Conservation (phyloP, 2,888 invertebrate genomes). For the Eretmocerus hayati region DNA sequence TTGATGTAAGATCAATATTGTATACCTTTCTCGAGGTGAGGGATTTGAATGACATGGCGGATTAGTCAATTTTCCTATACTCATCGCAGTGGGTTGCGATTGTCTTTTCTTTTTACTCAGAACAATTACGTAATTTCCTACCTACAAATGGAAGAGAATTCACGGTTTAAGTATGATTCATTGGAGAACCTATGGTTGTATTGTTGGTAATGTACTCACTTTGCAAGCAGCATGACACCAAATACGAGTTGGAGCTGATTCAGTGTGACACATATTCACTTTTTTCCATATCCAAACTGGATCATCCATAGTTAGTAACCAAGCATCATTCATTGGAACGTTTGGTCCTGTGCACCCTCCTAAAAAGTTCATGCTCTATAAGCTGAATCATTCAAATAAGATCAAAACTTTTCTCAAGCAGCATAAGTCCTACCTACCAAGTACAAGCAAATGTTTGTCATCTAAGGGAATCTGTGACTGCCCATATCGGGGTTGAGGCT, state of each 20-base stretch:
- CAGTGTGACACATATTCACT: slow-evolving; percentile 67
- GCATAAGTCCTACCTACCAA: slow-evolving; percentile 52
- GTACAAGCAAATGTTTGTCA: slow-evolving; percentile 67
- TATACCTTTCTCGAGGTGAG: slow-evolving; percentile 31
- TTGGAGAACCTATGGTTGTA: too few species aligned
- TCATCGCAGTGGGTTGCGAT: slow-evolving; percentile 36
- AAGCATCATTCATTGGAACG: slow-evolving; percentile 81
- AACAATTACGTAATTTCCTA: slow-evolving; percentile 71
- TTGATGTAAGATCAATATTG: slow-evolving; percentile 30
- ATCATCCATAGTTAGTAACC: slow-evolving; percentile 76
- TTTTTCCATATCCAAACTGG: slow-evolving; percentile 68
- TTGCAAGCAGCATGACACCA: slow-evolving; percentile 92
- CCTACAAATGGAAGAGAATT: slow-evolving; percentile 36
- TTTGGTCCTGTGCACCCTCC: slow-evolving; percentile 83
- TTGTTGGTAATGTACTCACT: too few species aligned
- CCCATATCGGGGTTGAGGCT: slow-evolving; percentile 81
- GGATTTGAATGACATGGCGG: slow-evolving; percentile 26
- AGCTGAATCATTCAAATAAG: slow-evolving; percentile 1
- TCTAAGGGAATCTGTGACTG: slow-evolving; percentile 85
- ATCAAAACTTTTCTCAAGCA: too few species aligned
- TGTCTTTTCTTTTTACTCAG: slow-evolving; percentile 53
- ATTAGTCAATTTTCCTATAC: slow-evolving; percentile 34
- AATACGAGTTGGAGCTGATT: slow-evolving; percentile 77
- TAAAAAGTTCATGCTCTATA: slow-evolving; percentile 26
- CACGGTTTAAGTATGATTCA: too few species aligned